Base-by-base conservation (phyloP, 2,888 invertebrate species). In the Dascillus cervinus region DNA sequence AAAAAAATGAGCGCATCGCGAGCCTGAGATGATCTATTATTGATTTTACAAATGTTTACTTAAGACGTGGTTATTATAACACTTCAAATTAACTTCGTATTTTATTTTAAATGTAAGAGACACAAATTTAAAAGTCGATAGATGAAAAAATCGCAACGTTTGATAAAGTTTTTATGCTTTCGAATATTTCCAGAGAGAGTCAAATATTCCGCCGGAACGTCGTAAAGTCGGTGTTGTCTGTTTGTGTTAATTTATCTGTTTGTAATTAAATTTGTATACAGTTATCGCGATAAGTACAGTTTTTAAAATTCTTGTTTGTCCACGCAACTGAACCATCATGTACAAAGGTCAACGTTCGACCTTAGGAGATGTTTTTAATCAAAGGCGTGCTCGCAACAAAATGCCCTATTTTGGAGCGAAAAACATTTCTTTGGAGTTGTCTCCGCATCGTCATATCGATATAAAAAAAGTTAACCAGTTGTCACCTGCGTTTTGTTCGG, bases 401-500 rank as follows among this genome's bases (percentile, higher is more conserved):
- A 19, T 43, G 11, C 26, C n/a, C n/a, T n/a, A n/a, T n/a, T n/a
- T n/a, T n/a, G n/a, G n/a, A n/a, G n/a, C n/a, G n/a, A n/a, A n/a
- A n/a, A n/a, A n/a, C n/a, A n/a, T 42, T 21, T 45, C 46, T 4
- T 27, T 47, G 3, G 47, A 47, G 33, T 17, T 49, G 4, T 45
- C 39, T 37, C 39, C 47, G 1, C 38, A 32, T 11, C 29, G 32
- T 11, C 5, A 29, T 14, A 8, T 38, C 4, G 23, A 38, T 23
- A 25, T 39, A n/a, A 33, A 49, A 19, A 17, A 35, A 13, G 39
- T 55, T 4, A 12, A 39, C 2, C 22, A 34, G 14, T 27, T 59
- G 21, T 26, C 34, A 8, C 61, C 62, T 1, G 38, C 56, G n/a
- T 67, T 67, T 52, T 62, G 62, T 38, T 54, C 67, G 0, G 46